Evolutionary conservation across 2,888 invertebrate species (phyloP), one percentile per base, ranked within the genome.

Genomic region (Deilephila elpenor): DNA sequence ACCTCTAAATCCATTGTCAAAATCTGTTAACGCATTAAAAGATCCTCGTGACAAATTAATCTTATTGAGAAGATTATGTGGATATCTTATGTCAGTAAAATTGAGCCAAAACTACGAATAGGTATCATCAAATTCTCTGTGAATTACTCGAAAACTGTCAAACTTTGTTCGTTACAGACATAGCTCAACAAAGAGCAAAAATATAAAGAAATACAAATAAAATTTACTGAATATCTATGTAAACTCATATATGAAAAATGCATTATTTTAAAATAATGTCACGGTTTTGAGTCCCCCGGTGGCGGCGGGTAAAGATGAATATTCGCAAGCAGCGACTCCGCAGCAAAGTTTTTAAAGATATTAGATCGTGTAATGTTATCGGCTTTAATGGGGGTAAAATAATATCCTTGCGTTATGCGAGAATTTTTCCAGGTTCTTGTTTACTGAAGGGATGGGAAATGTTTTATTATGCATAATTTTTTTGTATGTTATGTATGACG

Each of bases 251-350:
- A 59, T 34, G 71, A 71, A 37, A 20, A 25, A 44, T 51, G 67
- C 44, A 67, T 67, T 67, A 67, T 67, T 67, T 67, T 25, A 51
- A 67, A n/a, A 67, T 67, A 67, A 67, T 67, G 44, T 67, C 51
- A 17, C 17, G 51, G 67, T 51, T 67, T 67, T n/a, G 19, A 34
- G 25, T 67, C 67, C 67, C 67, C 29, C 17, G 60, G 51, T 67
- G 67, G 20, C 20, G 20, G 4, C 37, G 37, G 20, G 67, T 17
- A 34, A 51, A 67, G n/a, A 51, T 44, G 67, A 25, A 25, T 51
- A 64, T 64, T 62, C 14, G n/a, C 37, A 20, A 20, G 7, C 5
- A 6, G 34, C 11, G 37, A 14, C 25, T 14, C 14, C 32, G 61
- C 19, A n/a, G 34, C n/a, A 67, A 17, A n/a, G 4, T 8, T 44